Conservation (phyloP, 2,113 vertebrate genomes). For the Xiphorhynchus elegans region DNA sequence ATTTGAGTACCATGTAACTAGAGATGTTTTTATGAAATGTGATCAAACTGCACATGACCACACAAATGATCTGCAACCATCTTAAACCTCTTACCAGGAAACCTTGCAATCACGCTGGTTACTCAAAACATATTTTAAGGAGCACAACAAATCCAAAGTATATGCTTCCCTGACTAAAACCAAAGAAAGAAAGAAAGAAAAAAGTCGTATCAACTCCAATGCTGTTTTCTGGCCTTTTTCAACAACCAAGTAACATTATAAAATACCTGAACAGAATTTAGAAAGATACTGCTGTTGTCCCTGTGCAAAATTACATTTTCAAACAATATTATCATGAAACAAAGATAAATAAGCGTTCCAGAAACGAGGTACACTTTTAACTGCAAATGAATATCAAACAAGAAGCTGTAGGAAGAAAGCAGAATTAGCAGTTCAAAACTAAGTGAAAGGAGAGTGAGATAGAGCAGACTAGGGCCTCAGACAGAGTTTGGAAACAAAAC, state of each 20-base stretch:
- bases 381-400: not conserved
- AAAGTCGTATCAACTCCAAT: not conserved
- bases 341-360: not conserved
- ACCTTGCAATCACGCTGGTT: not conserved
- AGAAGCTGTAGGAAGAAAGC: not conserved
- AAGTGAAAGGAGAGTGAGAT: fast-evolving
- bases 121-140: not conserved
- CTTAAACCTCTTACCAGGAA: not conserved
- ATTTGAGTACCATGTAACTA: not conserved
- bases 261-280: not conserved
- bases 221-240: not conserved
- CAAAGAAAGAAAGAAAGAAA: not conserved
- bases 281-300: not conserved
- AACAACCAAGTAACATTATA: not conserved
- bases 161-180: not conserved
- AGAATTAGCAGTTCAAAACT: not conserved
- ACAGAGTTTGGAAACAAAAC: not conserved
- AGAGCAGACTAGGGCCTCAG: not conserved
- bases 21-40: slow-evolving; percentile 37
- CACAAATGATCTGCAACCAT: not conserved
- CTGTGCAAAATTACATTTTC: not conserved
- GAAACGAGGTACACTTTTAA: not conserved
- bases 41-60: not conserved
- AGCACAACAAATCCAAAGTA: not conserved
- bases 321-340: not conserved